Evolutionary conservation across 2,888 invertebrate species (phyloP), one percentile per base, ranked within the genome.

Genomic region (Smittia aterrima): DNA sequence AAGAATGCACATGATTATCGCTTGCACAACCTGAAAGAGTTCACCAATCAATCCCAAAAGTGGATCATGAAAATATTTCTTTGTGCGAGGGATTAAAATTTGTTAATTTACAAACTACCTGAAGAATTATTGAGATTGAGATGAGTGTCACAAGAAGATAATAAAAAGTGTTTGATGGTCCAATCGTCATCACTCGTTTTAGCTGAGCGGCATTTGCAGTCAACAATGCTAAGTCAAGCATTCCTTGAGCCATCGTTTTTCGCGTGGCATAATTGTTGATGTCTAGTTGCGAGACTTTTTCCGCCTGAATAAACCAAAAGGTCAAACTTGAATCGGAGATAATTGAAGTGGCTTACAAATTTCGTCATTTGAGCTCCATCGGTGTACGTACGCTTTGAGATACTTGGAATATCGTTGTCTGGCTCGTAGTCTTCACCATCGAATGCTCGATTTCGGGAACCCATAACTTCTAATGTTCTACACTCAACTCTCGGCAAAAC

Each of bases 171-270:
- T 72, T 25, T 20, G 16, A 22, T n/a, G 32, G 13, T 62, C 72
- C 72, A 6, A 62, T 38, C 32, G 72, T 38, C 62, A 72, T 4
- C 11, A 72, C 25, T 72, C 72, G 32, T 38, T 72, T 72, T 13
- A 72, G 38, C 32, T 72, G 72, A 38, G 72, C 72, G 7, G 72
- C 72, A 11, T 72, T 72, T n/a, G 72, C 72, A n/a, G 72, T 62
- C 20, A 72, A 38, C n/a, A 71, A 22, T n/a, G 72, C 72, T 1
- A 72, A 27, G 32, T 72, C 72, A 6, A 72, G 40, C 38, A 72
- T 38, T n/a, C 72, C 72, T 72, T 72, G 72, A 1, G 72, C 72
- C 16, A 72, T 22, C 22, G 72, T 72, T 22, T 72, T 72, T 70
- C 70, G 16, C 1, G 70, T 54, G 25, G 70, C 70, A 6, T 41